These are phyloP conservation scores for Genyomyrus donnyi DNA, from an alignment of 2,113 vertebrate species.

Conservation along the genomic window DNA sequence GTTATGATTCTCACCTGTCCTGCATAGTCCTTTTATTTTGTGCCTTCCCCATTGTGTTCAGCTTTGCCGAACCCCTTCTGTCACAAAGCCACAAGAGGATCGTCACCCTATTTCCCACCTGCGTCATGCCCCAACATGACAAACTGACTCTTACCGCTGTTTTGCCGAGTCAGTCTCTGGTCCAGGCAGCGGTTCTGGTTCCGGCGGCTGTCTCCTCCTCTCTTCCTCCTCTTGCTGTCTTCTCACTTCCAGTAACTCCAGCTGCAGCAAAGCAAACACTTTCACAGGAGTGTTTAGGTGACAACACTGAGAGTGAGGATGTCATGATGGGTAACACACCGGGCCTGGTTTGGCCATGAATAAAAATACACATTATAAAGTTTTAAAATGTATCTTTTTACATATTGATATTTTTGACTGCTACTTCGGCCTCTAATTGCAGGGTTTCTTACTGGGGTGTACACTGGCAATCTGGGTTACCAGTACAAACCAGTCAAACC, in stretches of 20 bases:
- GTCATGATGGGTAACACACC: background rate
- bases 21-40: too few relatives aligned
- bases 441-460: background rate
- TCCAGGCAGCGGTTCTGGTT: conserved; percentile 62
- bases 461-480: background rate
- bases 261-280: conserved; percentile 39
- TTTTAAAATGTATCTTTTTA: background rate
- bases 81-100: too few relatives aligned
- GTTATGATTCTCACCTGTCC: too few relatives aligned
- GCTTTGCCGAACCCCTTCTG: too few relatives aligned
- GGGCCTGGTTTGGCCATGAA: background rate
- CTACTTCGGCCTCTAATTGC: background rate
- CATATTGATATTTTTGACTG: background rate
- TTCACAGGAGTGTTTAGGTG: background rate
- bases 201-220: conserved; percentile 72
- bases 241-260: conserved; percentile 93
- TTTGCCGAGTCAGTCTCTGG: conserved; percentile 67
- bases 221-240: conserved; percentile 91
- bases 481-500: background rate
- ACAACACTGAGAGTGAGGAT: background rate
- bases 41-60: too few relatives aligned
- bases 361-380: background rate
- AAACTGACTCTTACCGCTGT: conserved; percentile 65
- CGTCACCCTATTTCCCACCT: too few relatives aligned
- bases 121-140: background rate